Conservation (phyloP, 2,888 invertebrate species). For the Stenichneumon culpator region DNA sequence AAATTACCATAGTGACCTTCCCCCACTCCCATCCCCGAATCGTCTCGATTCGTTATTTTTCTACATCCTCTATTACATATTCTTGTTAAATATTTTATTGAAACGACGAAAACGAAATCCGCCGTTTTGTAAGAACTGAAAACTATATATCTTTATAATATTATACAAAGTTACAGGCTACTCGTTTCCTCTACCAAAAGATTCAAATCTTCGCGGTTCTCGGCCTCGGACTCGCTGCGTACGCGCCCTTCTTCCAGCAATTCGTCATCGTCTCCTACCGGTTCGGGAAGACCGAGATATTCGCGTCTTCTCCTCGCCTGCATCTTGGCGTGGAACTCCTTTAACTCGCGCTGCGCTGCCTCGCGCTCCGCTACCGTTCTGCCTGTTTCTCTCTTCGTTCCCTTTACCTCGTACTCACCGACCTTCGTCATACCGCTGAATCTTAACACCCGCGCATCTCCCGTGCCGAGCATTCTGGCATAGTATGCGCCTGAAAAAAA, state of each 20-base stretch:
- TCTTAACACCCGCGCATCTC: conserved; percentile 87
- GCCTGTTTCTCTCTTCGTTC: conserved; percentile 48
- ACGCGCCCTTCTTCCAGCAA: not conserved
- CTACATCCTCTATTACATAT: conserved; percentile 18
- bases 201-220: conserved; percentile 18
- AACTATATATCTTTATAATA: conserved; percentile 38
- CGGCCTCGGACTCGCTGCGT: not conserved
- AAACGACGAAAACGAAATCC: conserved; percentile 54
- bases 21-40: not conserved
- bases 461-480: conserved; percentile 87
- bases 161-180: conserved; percentile 33
- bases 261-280: not conserved
- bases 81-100: conserved; percentile 58
- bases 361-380: not conserved
- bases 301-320: not conserved
- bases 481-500: conserved; percentile 87
- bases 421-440: conserved; percentile 86
- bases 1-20: not conserved
- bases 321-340: not conserved
- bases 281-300: not conserved
- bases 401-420: conserved; percentile 58
- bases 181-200: conserved; percentile 47
- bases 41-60: conserved; percentile 33
- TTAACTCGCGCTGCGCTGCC: not conserved
- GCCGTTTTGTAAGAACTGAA: conserved; percentile 54